Base-by-base conservation (phyloP, 2,113 vertebrate genomes). In the Pagrus major region DNA sequence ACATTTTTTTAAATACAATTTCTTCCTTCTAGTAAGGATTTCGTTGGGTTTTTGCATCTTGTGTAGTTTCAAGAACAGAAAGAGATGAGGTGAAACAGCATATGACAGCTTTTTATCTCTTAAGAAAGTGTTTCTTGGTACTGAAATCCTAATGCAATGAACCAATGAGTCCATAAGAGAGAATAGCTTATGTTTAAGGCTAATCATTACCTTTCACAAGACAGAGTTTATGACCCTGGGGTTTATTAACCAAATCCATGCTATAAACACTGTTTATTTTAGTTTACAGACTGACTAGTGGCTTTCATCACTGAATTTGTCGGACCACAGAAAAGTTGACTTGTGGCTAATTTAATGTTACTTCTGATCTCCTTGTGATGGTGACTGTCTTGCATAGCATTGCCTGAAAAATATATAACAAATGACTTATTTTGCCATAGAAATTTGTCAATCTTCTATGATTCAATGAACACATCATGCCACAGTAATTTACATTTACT, bases 181-280 rank as follows among this genome's bases (percentile, higher is more conserved):
- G 23, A 73, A 21, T 18, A 37, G 27, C 20, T 44, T 33, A 54
- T 77, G 52, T 59, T 56, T 47, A 31, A 46, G 66, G 63, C 41
- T 80, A 83, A 84, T 88, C 69, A 91, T 81, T 65, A 71, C 31
- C 71, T 74, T 58, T 33, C 4, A 44, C 35, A 69, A 63, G 9
- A 42, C 46, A 29, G 25, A 29, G 41, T 72, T 81, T 80, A 79
- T 81, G 52, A 72, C 25, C 35, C 20, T 16, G 3, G 39, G 7
- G 29, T 85, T 81, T 68, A 58, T 74, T 66, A 73, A 54, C 64
- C 31, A 27, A 47, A 15, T n/a, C 66, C n/a, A 14, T 8, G 2
- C 63, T 15, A 25, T 25, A 80, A 33, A 78, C 54, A 35, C 29
- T 42, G 66, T 76, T 67, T 27, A 66, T 64, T 64, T 68, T 27